Evolutionary conservation across 2,113 vertebrate species (phyloP).

Genomic region (Erinaceus europaeus): DNA sequence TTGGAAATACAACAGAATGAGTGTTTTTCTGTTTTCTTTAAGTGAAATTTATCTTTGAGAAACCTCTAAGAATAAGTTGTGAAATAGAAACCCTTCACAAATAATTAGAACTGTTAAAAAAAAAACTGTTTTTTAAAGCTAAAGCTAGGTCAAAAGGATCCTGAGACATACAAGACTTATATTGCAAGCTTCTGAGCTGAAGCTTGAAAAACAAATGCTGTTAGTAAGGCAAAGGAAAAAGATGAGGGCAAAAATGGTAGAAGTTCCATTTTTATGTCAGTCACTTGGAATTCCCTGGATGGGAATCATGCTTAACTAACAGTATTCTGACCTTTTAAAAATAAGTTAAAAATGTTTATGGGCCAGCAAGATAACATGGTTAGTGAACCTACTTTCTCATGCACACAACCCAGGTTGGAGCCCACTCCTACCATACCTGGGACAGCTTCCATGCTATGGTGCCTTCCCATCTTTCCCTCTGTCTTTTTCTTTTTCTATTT

Average conservation of each 20-base stretch:
- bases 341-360: no score
- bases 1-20: not conserved
- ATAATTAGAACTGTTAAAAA: not conserved
- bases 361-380: no score
- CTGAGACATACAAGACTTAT: not conserved
- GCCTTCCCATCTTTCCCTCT: no score
- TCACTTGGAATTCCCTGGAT: not conserved
- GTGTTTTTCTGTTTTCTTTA: not conserved
- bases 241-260: not conserved
- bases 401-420: no score
- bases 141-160: not conserved
- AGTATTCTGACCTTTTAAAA: not conserved
- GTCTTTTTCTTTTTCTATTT: no score
- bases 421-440: no score
- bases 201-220: not conserved
- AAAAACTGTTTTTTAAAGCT: not conserved
- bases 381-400: no score
- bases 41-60: conserved; percentile 6
- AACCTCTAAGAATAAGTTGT: not conserved
- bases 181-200: not conserved
- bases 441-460: no score
- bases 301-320: not conserved
- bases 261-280: not conserved
- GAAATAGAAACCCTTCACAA: not conserved
- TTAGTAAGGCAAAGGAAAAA: not conserved